Percentiles rank a stretch among this genome's conserved stretches.
phyloP scores from a whole-genome alignment of 2,888 invertebrate genomes.

The Aricia artaxerxes region DNA sequence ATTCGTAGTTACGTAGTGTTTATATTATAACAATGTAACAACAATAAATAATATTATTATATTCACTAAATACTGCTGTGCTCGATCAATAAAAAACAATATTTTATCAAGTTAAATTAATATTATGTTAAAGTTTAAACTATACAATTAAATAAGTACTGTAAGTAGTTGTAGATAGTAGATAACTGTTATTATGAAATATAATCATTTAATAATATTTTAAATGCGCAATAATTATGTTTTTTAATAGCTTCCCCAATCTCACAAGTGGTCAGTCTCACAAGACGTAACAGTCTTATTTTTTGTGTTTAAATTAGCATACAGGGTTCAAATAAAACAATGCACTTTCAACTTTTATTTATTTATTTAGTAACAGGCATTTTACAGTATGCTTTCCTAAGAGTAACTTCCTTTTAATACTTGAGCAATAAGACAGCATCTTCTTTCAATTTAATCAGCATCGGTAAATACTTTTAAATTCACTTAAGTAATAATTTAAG shows the following conservation, averaged over 20 bases:
- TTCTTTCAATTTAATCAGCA: constrained; percentile 4
- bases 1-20: neutral
- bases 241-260: neutral
- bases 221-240: neutral
- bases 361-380: constrained; percentile 27
- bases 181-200: neutral
- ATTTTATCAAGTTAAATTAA: constrained; percentile 1
- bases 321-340: neutral
- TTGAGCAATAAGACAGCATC: constrained; percentile 32
- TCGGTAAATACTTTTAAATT: neutral
- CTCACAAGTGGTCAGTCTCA: neutral
- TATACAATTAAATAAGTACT: neutral
- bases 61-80: constrained; percentile 61
- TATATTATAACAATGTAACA: neutral
- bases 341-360: neutral
- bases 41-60: neutral
- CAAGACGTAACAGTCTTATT: too few species aligned
- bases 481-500: neutral
- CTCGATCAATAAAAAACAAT: constrained; percentile 62
- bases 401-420: constrained; percentile 30
- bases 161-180: constrained; percentile 17
- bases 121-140: neutral
- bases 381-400: constrained; percentile 3
- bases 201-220: constrained; percentile 20
- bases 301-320: too few species aligned